Percentiles rank a stretch among this genome's conserved stretches.
phyloP scores from a whole-genome alignment of 2,797 vertebrate genomes.

The Danionella dracula region DNA sequence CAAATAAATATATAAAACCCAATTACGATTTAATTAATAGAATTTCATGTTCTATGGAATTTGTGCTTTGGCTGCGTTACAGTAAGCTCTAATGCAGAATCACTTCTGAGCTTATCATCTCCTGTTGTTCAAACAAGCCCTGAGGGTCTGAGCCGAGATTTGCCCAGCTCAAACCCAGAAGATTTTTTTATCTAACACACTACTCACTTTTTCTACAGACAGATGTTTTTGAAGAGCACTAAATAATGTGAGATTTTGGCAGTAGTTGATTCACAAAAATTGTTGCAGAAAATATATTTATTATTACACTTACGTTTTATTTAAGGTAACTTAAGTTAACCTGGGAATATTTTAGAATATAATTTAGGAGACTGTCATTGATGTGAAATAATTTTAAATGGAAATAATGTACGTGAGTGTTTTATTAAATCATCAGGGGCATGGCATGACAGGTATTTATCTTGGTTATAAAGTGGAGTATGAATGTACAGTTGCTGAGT shows the following conservation, averaged over 20 bases:
- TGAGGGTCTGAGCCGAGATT: constrained; percentile 55
- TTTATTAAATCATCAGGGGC: not conserved
- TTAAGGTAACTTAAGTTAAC: too few relatives aligned
- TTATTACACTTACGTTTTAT: too few relatives aligned
- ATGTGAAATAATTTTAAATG: too few relatives aligned
- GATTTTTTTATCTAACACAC: not conserved
- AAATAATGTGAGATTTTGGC: not conserved
- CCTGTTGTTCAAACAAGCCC: constrained; percentile 62
- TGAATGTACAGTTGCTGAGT: constrained; percentile 20
- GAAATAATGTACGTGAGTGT: not conserved
- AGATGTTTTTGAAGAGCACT: not conserved
- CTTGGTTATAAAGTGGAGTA: constrained; percentile 18
- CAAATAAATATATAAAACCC: constrained; percentile 82
- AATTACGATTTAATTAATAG: constrained; percentile 83
- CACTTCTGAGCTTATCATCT: constrained; percentile 59
- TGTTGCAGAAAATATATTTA: too few relatives aligned
- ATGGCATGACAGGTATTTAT: constrained; percentile 1
- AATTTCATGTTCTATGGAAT: constrained; percentile 71
- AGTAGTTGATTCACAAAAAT: too few relatives aligned
- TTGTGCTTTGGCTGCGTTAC: constrained; percentile 64
- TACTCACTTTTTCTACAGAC: not conserved
- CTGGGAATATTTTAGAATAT: too few relatives aligned
- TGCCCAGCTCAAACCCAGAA: constrained; percentile 39
- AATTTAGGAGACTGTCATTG: too few relatives aligned
- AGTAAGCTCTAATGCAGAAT: constrained; percentile 59